Conservation (phyloP, 2,888 invertebrate genomes). For the Calephelis perditalis region DNA sequence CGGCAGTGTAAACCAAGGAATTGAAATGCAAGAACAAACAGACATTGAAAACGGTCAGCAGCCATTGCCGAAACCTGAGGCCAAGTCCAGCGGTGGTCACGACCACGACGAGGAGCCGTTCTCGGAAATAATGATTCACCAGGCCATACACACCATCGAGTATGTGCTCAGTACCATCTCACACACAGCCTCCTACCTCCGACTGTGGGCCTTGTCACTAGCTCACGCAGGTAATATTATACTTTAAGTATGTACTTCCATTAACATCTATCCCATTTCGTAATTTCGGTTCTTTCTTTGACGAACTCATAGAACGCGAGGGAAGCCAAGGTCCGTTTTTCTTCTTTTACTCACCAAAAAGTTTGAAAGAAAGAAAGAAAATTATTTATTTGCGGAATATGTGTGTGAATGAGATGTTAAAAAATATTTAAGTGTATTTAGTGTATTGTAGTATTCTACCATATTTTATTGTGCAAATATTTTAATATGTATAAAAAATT, state of each 20-base stretch:
- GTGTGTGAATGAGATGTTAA: no score
- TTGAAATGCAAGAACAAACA: slow-evolving; percentile 79
- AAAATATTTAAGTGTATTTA: no score
- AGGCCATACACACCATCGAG: slow-evolving; percentile 97
- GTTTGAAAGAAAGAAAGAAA: no score
- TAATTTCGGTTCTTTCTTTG: no score
- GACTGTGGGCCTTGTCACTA: slow-evolving; percentile 96
- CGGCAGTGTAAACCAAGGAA: slow-evolving; percentile 82
- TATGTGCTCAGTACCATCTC: slow-evolving; percentile 97
- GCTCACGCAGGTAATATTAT: slow-evolving; percentile 94
- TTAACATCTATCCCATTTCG: no score
- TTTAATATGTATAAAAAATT: no score
- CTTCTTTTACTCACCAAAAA: no score
- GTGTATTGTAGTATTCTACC: no score
- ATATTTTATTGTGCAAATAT: no score
- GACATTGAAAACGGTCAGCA: slow-evolving; percentile 38
- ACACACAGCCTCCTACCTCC: slow-evolving; percentile 97
- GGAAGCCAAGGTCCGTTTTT: no score
- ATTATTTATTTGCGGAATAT: no score
- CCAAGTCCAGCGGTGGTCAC: slow-evolving; percentile 38
- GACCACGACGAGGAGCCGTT: slow-evolving; percentile 82
- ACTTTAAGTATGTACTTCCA: neutral
- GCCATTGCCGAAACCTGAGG: slow-evolving; percentile 22
- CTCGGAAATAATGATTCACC: slow-evolving; percentile 94
- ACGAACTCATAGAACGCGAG: no score